Percentiles rank a stretch among this genome's conserved stretches.
Evolutionary conservation across 2,113 vertebrate species (phyloP).

Genomic region (Uropsilus gracilis): DNA sequence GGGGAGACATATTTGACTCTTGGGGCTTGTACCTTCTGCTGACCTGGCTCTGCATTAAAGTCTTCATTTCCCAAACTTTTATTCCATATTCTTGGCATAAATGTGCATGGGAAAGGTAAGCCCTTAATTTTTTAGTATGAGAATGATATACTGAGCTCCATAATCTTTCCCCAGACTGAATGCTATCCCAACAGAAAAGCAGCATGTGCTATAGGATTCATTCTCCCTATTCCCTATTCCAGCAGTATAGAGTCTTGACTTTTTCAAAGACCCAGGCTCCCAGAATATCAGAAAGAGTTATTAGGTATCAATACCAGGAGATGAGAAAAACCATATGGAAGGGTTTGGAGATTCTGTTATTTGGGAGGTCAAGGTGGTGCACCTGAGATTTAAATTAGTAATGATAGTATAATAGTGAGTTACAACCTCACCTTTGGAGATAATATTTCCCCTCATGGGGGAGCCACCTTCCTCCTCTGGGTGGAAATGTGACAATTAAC

Average conservation of each 20-base stretch:
- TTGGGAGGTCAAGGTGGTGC: neutral
- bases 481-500: slow-evolving; percentile 52
- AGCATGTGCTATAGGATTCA: neutral
- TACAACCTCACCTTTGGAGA: neutral
- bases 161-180: neutral
- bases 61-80: no score
- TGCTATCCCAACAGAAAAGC: neutral
- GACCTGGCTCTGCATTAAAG: no score
- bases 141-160: no score
- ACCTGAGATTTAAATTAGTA: neutral
- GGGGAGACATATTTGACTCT: no score
- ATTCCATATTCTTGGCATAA: no score
- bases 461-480: neutral
- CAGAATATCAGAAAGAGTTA: neutral
- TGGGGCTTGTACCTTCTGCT: no score
- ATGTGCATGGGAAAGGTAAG: no score
- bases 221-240: neutral
- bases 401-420: neutral
- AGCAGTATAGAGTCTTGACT: neutral
- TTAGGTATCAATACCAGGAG: neutral
- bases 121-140: no score
- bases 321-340: neutral
- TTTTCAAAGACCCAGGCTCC: neutral
- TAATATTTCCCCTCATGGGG: neutral
- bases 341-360: neutral